Base-by-base conservation (phyloP, 2,797 vertebrate species). In the Cyprinella venusta region DNA sequence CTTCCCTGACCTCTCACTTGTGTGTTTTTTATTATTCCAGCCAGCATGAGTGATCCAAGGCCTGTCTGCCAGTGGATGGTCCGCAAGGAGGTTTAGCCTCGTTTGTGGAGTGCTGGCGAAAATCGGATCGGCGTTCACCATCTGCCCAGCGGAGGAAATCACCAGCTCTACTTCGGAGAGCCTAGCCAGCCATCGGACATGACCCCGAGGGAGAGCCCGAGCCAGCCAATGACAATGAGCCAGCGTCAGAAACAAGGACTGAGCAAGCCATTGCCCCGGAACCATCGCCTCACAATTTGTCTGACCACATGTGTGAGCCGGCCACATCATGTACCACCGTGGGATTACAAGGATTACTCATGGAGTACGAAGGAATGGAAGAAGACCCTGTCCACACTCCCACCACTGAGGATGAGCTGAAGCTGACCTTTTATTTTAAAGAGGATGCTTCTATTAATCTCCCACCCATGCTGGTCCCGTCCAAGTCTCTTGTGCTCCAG, bases 381-480 rank as follows among this genome's bases (percentile, higher is more conserved):
- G 8, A 56, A 56, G 9, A 12, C 10, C 54, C 54, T 8, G 1
- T 10, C 9, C n/a, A 59, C 8, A 59, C n/a, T 24, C 9, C n/a
- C 54, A 59, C 9, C 9, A 59, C 21, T 24, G 54, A n/a, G 21
- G 8, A 0, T 56, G 4, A 59, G 54, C 9, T 59, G 54, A 12
- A 24, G n/a, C 54, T 59, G 54, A 24, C 54, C n/a, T 59, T 10
- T 59, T 2, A 24, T 12, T 24, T 59, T 9, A n/a, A 59, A 59
- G 21, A 59, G 21, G 54, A 59, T 24, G 9, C 10, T 59, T 59
- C 9, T 12, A 10, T 24, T 10, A 59, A 24, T 59, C 56, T 59
- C 1, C n/a, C 5, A 0, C 5, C n/a, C n/a, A n/a, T 0, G 10
- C n/a, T 59, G 10, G n/a, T 24, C 4, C n/a, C 10, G 21, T 12